Conservation (phyloP, 2,113 vertebrate species). For the Helogale parvula region DNA sequence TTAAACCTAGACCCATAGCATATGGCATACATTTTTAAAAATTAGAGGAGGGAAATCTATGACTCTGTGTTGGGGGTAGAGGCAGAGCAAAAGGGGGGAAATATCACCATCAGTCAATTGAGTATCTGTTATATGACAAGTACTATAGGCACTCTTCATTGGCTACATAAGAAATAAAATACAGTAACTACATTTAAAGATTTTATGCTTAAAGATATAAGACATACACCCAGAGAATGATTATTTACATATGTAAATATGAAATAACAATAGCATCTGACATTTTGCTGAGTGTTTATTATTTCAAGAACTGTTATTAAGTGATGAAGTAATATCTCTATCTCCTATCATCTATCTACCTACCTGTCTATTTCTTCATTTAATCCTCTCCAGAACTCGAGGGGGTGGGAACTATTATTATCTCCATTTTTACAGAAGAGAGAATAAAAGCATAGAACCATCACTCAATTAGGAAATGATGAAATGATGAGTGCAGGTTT, state of each 20-base stretch:
- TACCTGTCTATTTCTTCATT: background rate
- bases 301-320: background rate
- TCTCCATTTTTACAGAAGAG: background rate
- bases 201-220: slow-evolving; percentile 17
- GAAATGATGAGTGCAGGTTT: background rate
- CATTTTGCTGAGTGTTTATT: background rate
- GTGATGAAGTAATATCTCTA: background rate
- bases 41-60: background rate
- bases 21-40: background rate
- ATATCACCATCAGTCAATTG: background rate
- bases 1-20: background rate
- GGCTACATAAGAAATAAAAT: background rate
- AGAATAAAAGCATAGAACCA: background rate
- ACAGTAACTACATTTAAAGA: background rate
- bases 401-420: background rate
- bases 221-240: background rate
- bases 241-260: slow-evolving; percentile 14
- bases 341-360: background rate
- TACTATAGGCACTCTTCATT: background rate
- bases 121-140: background rate
- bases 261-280: background rate
- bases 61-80: background rate
- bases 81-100: background rate
- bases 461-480: background rate
- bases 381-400: background rate